Conservation (phyloP, 2,797 vertebrate species). For the Crypturellus tataupa region DNA sequence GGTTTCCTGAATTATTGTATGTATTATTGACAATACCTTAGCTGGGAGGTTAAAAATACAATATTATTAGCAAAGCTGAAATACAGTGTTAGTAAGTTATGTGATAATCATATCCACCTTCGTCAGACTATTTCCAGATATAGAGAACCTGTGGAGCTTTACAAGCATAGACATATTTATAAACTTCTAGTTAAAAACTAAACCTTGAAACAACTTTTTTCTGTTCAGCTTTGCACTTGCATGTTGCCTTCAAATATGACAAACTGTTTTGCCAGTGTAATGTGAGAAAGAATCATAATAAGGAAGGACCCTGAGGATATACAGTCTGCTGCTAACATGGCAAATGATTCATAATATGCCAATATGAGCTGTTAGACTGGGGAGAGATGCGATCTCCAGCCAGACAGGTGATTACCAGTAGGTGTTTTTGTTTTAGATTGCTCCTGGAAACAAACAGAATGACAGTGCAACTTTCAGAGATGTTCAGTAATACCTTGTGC, state of each 20-base stretch:
- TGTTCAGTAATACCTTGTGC: neutral
- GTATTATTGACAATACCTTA: neutral
- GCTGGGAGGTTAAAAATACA: neutral
- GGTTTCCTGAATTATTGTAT: neutral
- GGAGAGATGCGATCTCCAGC: neutral
- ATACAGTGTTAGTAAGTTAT: neutral
- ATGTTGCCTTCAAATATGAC: neutral
- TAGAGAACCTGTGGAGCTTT: neutral
- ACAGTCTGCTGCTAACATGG: neutral
- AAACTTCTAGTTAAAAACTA: neutral
- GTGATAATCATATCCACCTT: neutral
- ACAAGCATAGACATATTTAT: neutral
- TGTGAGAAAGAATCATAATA: neutral
- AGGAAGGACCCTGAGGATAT: neutral
- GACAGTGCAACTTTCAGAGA: neutral
- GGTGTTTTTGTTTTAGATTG: neutral
- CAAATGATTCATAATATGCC: neutral
- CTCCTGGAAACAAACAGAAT: neutral
- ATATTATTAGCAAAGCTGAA: neutral
- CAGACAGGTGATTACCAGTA: neutral
- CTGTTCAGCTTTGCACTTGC: neutral
- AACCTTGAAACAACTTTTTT: neutral
- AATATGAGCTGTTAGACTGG: neutral
- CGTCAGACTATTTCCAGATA: neutral
- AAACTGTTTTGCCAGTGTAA: neutral